These are phyloP conservation scores for Muricea muricata DNA, from an alignment of 92 coral and sea anemone species.

Conservation along the genomic window DNA sequence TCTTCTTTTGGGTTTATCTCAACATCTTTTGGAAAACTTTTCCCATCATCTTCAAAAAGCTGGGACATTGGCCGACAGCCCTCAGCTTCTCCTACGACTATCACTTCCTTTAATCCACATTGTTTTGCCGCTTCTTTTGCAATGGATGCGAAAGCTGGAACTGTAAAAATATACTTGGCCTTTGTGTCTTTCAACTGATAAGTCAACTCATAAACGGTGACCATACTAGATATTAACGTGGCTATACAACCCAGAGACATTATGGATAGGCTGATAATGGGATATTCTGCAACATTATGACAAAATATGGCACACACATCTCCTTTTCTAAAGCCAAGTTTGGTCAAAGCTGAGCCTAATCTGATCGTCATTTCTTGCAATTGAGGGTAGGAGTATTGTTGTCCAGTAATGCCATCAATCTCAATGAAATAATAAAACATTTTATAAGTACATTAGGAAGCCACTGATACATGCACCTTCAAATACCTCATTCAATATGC, in stretches of 20 bases:
- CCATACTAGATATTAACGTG: conserved; percentile 76
- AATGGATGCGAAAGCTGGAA: conserved; percentile 68
- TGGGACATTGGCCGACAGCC: conserved; percentile 72
- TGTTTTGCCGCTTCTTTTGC: too few relatives aligned
- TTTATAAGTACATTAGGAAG: too few relatives aligned
- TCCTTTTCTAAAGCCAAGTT: conserved; percentile 81
- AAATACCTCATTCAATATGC: too few relatives aligned
- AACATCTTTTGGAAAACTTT: conserved; percentile 56
- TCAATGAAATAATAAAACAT: background rate
- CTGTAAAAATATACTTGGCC: conserved; percentile 69
- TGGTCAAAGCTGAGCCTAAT: conserved; percentile 76
- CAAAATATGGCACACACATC: conserved; percentile 78
- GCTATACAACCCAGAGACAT: conserved; percentile 73
- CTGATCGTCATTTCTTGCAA: conserved; percentile 57
- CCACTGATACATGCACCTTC: too few relatives aligned
- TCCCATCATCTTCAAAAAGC: conserved; percentile 71
- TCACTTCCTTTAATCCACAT: conserved; percentile 71
- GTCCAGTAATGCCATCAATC: conserved; percentile 52
- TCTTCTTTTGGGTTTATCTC: conserved; percentile 79
- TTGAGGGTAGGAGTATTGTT: conserved; percentile 73
- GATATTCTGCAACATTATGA: conserved; percentile 80
- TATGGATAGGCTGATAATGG: conserved; percentile 70
- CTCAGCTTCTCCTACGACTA: conserved; percentile 84
- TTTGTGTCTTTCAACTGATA: conserved; percentile 75
- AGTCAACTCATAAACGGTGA: conserved; percentile 71